Evolutionary conservation across 1,140 invertebrate genomes (phyloP).

Genomic region (Andricus grossulariae): DNA sequence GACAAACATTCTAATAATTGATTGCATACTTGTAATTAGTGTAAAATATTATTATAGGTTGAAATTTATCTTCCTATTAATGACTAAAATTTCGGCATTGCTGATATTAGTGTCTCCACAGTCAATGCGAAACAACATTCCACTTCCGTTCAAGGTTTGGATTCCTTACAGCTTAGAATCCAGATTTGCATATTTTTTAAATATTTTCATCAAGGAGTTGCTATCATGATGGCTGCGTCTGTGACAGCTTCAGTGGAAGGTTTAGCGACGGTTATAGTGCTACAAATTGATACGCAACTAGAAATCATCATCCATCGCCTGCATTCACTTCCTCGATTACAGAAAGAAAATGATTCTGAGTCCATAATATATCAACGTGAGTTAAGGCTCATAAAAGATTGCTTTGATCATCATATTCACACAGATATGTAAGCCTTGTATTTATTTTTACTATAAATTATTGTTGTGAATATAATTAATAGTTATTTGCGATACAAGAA

Average conservation of each 20-base stretch:
- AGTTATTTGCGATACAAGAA: no score
- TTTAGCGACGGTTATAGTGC: slow-evolving; percentile 54
- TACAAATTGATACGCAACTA: slow-evolving; percentile 53
- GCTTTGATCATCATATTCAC: not conserved
- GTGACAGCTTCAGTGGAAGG: slow-evolving; percentile 57
- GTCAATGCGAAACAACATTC: not conserved
- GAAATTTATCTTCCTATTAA: not conserved
- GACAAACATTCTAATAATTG: no score
- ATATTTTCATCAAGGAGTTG: slow-evolving; percentile 57
- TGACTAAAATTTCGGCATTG: not conserved
- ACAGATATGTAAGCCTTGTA: not conserved
- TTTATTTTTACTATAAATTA: not conserved
- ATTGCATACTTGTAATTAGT: no score
- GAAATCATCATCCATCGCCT: slow-evolving; percentile 53
- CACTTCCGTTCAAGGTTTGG: not conserved
- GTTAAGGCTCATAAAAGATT: not conserved
- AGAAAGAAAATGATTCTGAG: not conserved
- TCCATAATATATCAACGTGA: not conserved
- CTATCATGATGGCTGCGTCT: slow-evolving; percentile 49
- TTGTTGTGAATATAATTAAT: no score
- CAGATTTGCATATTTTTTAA: slow-evolving; percentile 40
- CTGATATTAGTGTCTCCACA: not conserved
- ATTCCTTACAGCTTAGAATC: no score
- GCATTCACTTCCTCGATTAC: no score
- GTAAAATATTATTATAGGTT: not conserved